These are phyloP conservation scores for Phylloscopus collybita DNA, from an alignment of 2,797 vertebrate genomes.

Conservation along the genomic window DNA sequence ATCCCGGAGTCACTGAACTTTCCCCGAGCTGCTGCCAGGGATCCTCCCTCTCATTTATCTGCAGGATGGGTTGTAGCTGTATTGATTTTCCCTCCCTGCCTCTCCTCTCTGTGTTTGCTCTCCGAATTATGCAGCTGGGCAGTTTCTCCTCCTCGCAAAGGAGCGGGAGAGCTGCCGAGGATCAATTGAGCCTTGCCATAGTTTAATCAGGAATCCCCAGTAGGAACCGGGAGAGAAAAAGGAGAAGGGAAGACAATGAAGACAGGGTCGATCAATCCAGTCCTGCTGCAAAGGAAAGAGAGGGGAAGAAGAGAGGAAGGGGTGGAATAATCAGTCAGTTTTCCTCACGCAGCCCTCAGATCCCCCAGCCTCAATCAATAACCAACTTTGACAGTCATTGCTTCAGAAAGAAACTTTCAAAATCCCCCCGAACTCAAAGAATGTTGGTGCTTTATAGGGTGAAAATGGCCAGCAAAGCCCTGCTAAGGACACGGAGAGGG, in stretches of 20 bases:
- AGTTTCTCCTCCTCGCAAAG: slow-evolving; percentile 56
- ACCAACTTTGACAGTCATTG: slow-evolving; percentile 65
- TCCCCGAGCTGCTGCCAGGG: neutral
- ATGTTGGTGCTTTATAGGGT: neutral
- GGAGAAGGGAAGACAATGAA: slow-evolving; percentile 70
- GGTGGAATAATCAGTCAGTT: slow-evolving; percentile 25
- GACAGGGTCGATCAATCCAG: slow-evolving; percentile 64
- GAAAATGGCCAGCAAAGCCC: slow-evolving; percentile 1
- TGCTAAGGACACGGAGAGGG: neutral
- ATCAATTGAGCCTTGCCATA: slow-evolving; percentile 77
- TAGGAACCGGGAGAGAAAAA: slow-evolving; percentile 65
- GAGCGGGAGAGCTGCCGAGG: slow-evolving; percentile 54
- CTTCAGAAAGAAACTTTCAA: slow-evolving; percentile 64
- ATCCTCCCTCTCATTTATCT: slow-evolving; percentile 68
- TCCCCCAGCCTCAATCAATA: slow-evolving; percentile 70
- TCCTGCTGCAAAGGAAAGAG: slow-evolving; percentile 37
- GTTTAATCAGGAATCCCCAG: slow-evolving; percentile 78
- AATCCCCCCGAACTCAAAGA: slow-evolving; percentile 29
- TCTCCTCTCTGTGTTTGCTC: slow-evolving; percentile 68
- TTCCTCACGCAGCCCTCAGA: slow-evolving; percentile 63
- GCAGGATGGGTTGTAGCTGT: slow-evolving; percentile 67
- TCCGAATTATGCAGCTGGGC: slow-evolving; percentile 77
- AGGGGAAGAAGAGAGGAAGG: slow-evolving; percentile 32
- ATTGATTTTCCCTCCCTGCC: slow-evolving; percentile 70
- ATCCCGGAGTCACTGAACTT: neutral